Conservation (phyloP, 2,113 vertebrate genomes). For the Hipposideros armiger region DNA sequence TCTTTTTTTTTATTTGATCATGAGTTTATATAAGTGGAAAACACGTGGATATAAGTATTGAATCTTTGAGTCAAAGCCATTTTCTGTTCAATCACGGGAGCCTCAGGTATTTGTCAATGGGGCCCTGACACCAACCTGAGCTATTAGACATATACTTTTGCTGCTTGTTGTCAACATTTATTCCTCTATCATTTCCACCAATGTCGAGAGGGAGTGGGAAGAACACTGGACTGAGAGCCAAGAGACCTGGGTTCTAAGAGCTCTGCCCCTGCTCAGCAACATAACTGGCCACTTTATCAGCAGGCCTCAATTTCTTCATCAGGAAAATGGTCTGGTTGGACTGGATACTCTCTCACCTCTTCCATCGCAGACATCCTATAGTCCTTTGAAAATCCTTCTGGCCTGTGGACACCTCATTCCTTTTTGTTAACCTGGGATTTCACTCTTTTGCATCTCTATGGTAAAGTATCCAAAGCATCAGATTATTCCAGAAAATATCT, state of each 20-base stretch:
- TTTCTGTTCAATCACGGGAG: neutral
- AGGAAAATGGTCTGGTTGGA: neutral
- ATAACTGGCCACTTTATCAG: neutral
- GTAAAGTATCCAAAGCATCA: neutral
- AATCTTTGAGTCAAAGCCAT: neutral
- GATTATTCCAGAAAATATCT: neutral
- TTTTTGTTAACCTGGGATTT: neutral
- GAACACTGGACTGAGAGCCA: neutral
- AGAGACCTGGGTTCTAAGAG: neutral
- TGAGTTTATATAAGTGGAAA: constrained; percentile 4
- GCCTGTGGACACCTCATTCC: neutral
- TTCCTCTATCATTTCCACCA: neutral
- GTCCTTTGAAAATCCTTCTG: neutral
- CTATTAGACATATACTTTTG: neutral
- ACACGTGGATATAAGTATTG: neutral
- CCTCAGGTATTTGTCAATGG: neutral
- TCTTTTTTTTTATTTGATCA: constrained; percentile 11
- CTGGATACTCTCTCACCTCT: neutral
- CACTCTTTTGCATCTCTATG: neutral
- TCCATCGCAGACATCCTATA: neutral
- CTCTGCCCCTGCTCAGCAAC: neutral
- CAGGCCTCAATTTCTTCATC: neutral
- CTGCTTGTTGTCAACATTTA: neutral
- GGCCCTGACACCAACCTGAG: neutral
- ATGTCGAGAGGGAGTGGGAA: neutral